Percentiles rank a stretch among this genome's conserved stretches.
Evolutionary conservation across 2,797 vertebrate genomes (phyloP).

Genomic region (Pteronotus mesoamericanus): DNA sequence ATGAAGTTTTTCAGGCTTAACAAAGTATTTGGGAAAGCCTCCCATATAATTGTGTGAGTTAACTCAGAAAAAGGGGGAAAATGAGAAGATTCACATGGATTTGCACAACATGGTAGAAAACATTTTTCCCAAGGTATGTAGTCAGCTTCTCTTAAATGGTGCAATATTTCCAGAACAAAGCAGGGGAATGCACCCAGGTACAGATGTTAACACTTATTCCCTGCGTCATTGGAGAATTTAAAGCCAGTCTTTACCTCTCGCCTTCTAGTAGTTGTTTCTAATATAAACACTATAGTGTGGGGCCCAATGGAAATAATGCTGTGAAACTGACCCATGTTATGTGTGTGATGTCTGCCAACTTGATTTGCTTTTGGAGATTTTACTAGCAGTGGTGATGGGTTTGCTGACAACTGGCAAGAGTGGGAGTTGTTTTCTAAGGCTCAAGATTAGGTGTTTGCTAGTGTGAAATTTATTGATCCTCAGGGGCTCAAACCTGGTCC

Average conservation of each 20-base stretch:
- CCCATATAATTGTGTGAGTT: background rate
- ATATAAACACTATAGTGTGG: background rate
- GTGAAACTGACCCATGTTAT: background rate
- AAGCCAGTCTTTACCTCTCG: background rate
- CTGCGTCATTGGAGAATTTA: background rate
- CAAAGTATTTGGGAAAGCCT: conserved; percentile 27
- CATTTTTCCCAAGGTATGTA: background rate
- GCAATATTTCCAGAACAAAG: background rate
- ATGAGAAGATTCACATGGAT: background rate
- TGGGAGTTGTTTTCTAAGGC: background rate
- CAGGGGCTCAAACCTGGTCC: background rate
- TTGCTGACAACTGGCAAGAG: background rate
- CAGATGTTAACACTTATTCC: background rate
- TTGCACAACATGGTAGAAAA: background rate
- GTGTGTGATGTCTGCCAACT: background rate
- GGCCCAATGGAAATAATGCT: background rate
- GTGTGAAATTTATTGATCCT: background rate
- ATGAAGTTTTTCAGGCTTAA: background rate
- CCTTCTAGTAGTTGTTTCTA: background rate
- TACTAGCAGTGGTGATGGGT: background rate
- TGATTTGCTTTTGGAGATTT: background rate
- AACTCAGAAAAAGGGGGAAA: background rate
- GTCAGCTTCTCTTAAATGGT: background rate
- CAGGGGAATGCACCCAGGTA: background rate
- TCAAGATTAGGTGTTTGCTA: background rate